Base-by-base conservation (phyloP, 2,113 vertebrate species). In the Dasypus novemcinctus region DNA sequence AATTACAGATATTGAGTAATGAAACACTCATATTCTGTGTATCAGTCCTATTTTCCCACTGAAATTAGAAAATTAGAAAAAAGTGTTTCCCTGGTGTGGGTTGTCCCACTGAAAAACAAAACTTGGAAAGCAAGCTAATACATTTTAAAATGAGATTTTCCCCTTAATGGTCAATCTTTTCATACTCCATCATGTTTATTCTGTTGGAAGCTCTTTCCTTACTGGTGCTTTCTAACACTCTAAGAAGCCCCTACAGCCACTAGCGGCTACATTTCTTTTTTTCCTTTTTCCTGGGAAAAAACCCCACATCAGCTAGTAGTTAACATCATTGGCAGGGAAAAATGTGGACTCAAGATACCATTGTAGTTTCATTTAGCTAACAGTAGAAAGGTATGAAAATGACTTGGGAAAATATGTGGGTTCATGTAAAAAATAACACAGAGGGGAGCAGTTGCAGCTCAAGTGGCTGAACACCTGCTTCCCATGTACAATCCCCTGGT, bases 51-150 rank as follows among this genome's bases (percentile, higher is more conserved):
- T 79, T 84, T 93, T 91, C 9, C 41, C 23, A 79, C 0, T 91
- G 29, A 43, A 90, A 93, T 87, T 63, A 74, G 29, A 82, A 69
- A 85, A 86, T 89, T 63, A 95, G 68, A 94, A 18, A 54, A 57
- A 71, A 81, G 17, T 82, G 68, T 46, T 95, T 69, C 18, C 63
- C 36, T 0, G 87, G 43, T n/a, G 46, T 71, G 87, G 80, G 75
- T 89, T 52, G 43, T 2, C 14, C 49, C 31, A 81, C 2, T 83
- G 23, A 91, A 71, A 33, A 71, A 72, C 66, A 87, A 93, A 90
- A 90, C 20, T 1, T 46, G 52, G 27, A 12, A 84, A 78, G 61
- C 79, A 90, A 80, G 31, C 31, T 82, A 33, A 89, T 63, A 8
- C 75, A 78, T 78, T 86, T 90, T 86, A 81, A 96, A 92, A 8